Percentiles rank a stretch among this genome's conserved stretches.
These are phyloP conservation scores for Synergus itoensis DNA, from an alignment of 2,888 invertebrate species.

Conservation along the genomic window DNA sequence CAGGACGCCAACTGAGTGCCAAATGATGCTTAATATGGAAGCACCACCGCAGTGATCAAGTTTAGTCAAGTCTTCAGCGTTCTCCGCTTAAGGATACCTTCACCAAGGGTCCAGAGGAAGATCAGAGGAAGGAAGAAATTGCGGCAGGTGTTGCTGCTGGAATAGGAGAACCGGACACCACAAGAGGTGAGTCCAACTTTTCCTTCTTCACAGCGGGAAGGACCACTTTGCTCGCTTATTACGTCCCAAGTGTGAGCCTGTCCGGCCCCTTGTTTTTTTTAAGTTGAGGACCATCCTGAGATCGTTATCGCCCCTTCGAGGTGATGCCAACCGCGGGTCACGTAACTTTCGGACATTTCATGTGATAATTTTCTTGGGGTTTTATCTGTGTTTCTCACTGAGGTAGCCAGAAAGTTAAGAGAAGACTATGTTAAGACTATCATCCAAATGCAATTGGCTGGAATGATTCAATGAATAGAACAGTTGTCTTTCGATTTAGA, in stretches of 20 bases:
- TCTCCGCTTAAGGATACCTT: conserved; percentile 24
- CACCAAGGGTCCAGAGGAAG: not conserved
- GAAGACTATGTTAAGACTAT: not conserved
- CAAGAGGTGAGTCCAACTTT: conserved; percentile 33
- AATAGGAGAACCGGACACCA: conserved; percentile 27
- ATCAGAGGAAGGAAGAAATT: conserved; percentile 18
- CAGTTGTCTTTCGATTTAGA: not conserved
- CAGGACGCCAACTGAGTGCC: conserved; percentile 40
- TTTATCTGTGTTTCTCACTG: not conserved
- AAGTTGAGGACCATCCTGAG: conserved; percentile 12
- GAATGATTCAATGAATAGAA: not conserved
- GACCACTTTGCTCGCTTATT: conserved; percentile 31
- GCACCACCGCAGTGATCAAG: conserved; percentile 33
- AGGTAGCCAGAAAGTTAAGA: not conserved
- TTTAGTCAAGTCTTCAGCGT: not conserved
- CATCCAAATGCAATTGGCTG: not conserved
- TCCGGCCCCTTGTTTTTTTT: not conserved
- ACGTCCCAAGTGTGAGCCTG: conserved; percentile 26
- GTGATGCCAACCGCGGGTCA: conserved; percentile 5
- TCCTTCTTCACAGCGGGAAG: conserved; percentile 35
- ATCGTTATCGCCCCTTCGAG: conserved; percentile 22
- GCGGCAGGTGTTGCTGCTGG: conserved; percentile 29
- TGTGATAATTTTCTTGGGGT: not conserved
- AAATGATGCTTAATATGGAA: conserved; percentile 40
- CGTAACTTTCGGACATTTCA: conserved; percentile 6